These are phyloP conservation scores for Liopterus haemorrhoidalis DNA, from an alignment of 2,888 invertebrate species.

Conservation along the genomic window DNA sequence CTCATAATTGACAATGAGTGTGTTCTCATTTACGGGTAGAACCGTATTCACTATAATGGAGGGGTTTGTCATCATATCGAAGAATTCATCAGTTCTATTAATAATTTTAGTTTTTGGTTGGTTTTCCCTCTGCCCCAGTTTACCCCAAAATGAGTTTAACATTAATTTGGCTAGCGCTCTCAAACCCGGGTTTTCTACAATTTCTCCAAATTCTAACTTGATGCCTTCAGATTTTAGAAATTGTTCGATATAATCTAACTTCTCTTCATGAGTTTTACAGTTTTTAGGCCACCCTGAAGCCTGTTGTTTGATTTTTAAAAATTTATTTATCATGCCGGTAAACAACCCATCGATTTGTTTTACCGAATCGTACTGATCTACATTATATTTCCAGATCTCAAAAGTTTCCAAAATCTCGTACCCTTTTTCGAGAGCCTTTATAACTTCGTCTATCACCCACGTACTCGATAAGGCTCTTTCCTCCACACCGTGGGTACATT, in stretches of 20 bases:
- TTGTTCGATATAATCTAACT: constrained; percentile 22
- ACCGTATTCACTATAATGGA: not conserved
- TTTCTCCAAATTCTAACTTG: constrained; percentile 11
- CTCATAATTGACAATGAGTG: constrained; percentile 30
- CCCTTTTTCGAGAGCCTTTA: constrained; percentile 34
- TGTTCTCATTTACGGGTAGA: constrained; percentile 8
- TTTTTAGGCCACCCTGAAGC: constrained; percentile 29
- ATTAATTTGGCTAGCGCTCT: constrained; percentile 26
- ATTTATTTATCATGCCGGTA: constrained; percentile 33
- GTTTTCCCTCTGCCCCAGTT: not conserved
- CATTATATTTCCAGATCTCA: constrained; percentile 39
- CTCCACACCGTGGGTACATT: constrained; percentile 35
- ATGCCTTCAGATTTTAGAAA: constrained; percentile 24
- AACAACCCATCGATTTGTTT: constrained; percentile 32
- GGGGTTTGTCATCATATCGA: not conserved
- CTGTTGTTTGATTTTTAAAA: constrained; percentile 33
- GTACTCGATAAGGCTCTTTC: constrained; percentile 28
- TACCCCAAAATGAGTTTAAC: not conserved
- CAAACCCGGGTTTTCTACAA: constrained; percentile 25
- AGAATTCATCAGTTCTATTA: not conserved
- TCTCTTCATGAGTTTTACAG: constrained; percentile 22
- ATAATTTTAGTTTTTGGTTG: not conserved
- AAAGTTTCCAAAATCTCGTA: constrained; percentile 35
- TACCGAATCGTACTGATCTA: constrained; percentile 28
- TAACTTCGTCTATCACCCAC: constrained; percentile 37